Evolutionary conservation across 1,140 invertebrate genomes (phyloP).

Genomic region (Lamellibrachia luymesi): DNA sequence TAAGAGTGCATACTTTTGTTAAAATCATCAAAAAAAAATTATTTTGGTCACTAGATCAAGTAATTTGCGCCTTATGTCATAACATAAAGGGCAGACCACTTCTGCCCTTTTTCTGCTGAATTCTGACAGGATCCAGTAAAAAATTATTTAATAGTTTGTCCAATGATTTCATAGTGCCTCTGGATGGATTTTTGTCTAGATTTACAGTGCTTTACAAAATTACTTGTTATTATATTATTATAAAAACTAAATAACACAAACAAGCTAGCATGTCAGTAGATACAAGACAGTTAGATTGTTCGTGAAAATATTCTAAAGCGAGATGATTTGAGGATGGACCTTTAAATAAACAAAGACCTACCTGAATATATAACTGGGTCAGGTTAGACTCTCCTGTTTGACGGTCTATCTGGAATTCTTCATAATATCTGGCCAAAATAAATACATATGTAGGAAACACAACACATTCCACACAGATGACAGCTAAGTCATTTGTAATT

Average conservation of each 20-base stretch:
- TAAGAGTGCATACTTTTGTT: too few species aligned
- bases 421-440: slow-evolving; percentile 44
- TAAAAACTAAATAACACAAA: not conserved
- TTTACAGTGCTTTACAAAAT: too few species aligned
- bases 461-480: not conserved
- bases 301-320: too few species aligned
- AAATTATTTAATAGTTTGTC: too few species aligned
- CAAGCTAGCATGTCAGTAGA: not conserved
- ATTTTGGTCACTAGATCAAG: too few species aligned
- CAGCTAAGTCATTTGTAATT: not conserved
- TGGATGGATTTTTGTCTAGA: too few species aligned
- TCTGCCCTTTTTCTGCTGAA: not conserved
- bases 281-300: not conserved
- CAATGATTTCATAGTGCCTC: too few species aligned
- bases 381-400: slow-evolving; percentile 43
- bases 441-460: not conserved
- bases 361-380: slow-evolving; percentile 39
- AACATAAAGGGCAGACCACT: too few species aligned
- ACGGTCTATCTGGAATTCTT: slow-evolving; percentile 45
- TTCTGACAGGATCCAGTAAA: too few species aligned
- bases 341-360: slow-evolving; percentile 15
- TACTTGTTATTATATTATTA: not conserved
- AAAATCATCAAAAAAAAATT: too few species aligned
- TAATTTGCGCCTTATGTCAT: too few species aligned
- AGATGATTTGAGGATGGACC: too few species aligned